Evolutionary conservation across 2,888 invertebrate genomes (phyloP), one percentile per base, ranked within the genome.

Genomic region (Holacanthella duospinosa): DNA sequence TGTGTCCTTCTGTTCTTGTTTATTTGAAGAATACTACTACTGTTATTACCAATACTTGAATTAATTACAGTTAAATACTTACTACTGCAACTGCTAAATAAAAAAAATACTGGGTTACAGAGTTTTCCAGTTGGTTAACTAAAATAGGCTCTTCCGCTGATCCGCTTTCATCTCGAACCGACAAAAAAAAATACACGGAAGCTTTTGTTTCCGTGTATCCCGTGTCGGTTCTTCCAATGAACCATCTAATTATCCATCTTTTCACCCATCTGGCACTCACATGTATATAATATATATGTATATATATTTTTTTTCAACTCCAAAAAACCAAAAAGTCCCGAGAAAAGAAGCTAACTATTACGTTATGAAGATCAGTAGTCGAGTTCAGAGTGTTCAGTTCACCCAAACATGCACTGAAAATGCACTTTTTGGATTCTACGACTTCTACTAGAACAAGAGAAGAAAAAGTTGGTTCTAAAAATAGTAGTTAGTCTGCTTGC

Each of bases 221-320:
- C 6, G 9, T 16, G 36, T 36, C 36, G 36, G 36, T 36, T 36
- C 36, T 6, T 36, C 36, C 6, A 36, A 36, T 36, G 36, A 36
- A 36, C 36, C 36, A 36, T 36, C 9, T 36, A 36, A 36, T 36
- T 36, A 36, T n/a, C n/a, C n/a, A 16, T 36, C 36, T 36, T 9
- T 53, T 25, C 25, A 19, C 28, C 36, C 59, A 59, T 59, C 59
- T 59, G 59, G 59, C 59, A 59, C 59, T 43, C 59, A 59, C 36
- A 59, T 59, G 59, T 59, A 29, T 29, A n/a, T n/a, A n/a, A n/a
- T n/a, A n/a, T n/a, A n/a, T n/a, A n/a, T n/a, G n/a, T n/a, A n/a
- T n/a, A n/a, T n/a, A n/a, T n/a, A n/a, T 24, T 24, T 16, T 24
- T 24, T 24, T n/a, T 43, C 43, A 9, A 9, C 21, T 26, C 21